Evolutionary conservation across 2,888 invertebrate species (phyloP).

Genomic region (Philonicus albiceps): DNA sequence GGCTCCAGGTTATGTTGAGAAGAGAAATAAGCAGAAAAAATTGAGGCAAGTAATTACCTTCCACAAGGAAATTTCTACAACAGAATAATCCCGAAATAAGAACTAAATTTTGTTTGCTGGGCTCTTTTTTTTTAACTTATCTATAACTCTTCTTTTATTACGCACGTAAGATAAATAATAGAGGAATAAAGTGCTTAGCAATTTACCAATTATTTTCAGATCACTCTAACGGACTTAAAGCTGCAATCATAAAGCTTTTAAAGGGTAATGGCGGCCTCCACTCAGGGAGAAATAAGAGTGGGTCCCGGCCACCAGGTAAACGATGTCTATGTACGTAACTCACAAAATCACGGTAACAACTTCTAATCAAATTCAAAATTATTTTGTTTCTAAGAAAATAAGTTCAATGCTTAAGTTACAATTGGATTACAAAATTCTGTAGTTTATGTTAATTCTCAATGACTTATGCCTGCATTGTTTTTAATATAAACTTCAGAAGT

Average conservation of each 20-base stretch:
- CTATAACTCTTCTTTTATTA: not conserved
- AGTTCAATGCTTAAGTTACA: constrained; percentile 28
- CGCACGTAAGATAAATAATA: not conserved
- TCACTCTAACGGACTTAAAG: not conserved
- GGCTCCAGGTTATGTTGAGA: not conserved
- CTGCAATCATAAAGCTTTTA: not conserved
- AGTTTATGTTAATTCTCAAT: constrained; percentile 44
- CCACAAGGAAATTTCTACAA: not conserved
- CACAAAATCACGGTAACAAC: constrained; percentile 67
- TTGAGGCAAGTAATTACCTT: not conserved
- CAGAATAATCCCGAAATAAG: not conserved
- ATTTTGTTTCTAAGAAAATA: constrained; percentile 46
- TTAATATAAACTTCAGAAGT: constrained; percentile 49
- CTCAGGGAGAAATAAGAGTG: constrained; percentile 80
- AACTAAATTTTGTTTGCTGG: not conserved
- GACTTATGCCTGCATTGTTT: not conserved
- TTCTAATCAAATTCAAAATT: constrained; percentile 53
- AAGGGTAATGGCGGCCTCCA: constrained; percentile 70
- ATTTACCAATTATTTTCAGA: constrained; percentile 26
- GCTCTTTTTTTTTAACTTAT: not conserved
- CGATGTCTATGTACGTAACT: constrained; percentile 72
- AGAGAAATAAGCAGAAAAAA: not conserved
- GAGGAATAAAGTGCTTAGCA: not conserved
- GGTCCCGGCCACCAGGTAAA: constrained; percentile 80
- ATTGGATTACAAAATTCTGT: constrained; percentile 43